A percentile compares a stretch with the other conserved stretches of the same genome.
These are phyloP conservation scores for Liposcelis brunnea DNA, from an alignment of 2,888 invertebrate species.

Conservation along the genomic window DNA sequence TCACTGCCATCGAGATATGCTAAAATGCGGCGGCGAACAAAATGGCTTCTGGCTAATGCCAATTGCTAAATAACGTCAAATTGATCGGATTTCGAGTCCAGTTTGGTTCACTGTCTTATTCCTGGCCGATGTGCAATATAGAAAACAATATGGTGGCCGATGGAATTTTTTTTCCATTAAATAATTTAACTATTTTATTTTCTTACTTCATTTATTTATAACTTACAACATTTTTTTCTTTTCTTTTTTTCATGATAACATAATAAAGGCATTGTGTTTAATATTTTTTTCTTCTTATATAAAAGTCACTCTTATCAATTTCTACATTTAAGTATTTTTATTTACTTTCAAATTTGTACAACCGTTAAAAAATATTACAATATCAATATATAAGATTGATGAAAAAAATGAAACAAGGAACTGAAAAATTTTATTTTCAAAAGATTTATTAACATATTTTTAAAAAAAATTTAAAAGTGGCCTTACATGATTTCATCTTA, in stretches of 20 bases:
- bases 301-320: slow-evolving; percentile 2
- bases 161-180: too few relatives aligned
- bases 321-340: not conserved
- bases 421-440: not conserved
- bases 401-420: not conserved
- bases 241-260: not conserved
- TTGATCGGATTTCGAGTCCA: too few relatives aligned
- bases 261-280: not conserved
- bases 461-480: too few relatives aligned
- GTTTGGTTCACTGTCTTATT: too few relatives aligned
- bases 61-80: too few relatives aligned
- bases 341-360: not conserved
- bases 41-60: too few relatives aligned
- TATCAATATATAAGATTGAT: not conserved
- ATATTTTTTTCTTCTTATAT: not conserved
- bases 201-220: slow-evolving; percentile 1
- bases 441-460: too few relatives aligned
- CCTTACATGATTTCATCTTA: too few relatives aligned
- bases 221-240: slow-evolving; percentile 4
- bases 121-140: too few relatives aligned
- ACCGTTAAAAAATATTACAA: not conserved
- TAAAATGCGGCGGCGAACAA: too few relatives aligned
- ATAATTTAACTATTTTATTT: not conserved
- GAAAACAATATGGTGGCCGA: too few relatives aligned
- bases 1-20: too few relatives aligned